A percentile compares a stretch with the other conserved stretches of the same genome.
phyloP scores from a whole-genome alignment of 1,140 invertebrate genomes.

The Acyrthosiphon pisum region DNA sequence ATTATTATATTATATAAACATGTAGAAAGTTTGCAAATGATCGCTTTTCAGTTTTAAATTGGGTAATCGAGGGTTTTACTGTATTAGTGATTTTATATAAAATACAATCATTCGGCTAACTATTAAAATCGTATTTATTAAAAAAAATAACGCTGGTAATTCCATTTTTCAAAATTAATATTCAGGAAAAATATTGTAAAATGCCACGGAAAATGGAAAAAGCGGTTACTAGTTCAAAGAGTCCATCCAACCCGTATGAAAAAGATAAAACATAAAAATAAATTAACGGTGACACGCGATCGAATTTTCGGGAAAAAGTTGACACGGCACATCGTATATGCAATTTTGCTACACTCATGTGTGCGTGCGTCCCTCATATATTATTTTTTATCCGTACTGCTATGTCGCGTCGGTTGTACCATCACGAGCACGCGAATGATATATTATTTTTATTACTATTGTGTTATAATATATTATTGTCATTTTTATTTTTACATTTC shows the following conservation, averaged over 20 bases:
- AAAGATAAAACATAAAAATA: not conserved
- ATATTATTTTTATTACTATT: not conserved
- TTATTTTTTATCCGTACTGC: not conserved
- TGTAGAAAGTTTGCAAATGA: not conserved
- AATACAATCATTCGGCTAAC: not conserved
- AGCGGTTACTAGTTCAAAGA: too few species aligned
- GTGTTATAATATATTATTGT: slow-evolving; percentile 1
- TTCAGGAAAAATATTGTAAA: not conserved
- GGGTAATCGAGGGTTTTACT: not conserved
- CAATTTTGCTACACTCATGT: not conserved
- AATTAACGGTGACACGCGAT: not conserved
- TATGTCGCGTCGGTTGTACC: not conserved
- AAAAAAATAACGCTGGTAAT: not conserved
- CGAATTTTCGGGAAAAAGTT: not conserved
- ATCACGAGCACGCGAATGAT: not conserved
- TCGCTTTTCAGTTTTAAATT: not conserved
- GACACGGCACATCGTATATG: not conserved
- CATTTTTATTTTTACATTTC: not conserved
- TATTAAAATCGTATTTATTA: not conserved
- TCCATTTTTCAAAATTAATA: not conserved
- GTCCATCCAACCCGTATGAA: too few species aligned
- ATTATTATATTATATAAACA: not conserved
- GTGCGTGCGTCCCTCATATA: not conserved
- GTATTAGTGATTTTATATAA: not conserved
- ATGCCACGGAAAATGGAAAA: not conserved